Evolutionary conservation across 2,113 vertebrate genomes (phyloP).

Genomic region (Pogona vitticeps): DNA sequence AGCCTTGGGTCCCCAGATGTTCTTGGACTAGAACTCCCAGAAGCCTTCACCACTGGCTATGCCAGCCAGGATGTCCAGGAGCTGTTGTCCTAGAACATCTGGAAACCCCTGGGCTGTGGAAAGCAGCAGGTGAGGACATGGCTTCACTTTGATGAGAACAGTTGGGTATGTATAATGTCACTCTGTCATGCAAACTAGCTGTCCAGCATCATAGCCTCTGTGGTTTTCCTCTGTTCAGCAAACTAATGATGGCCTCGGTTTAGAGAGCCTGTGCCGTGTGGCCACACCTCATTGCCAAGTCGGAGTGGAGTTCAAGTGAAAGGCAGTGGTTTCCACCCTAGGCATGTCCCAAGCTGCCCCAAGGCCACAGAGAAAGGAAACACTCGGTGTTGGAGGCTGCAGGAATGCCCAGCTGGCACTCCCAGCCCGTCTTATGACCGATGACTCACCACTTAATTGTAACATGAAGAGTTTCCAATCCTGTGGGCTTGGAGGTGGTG

Average conservation of each 20-base stretch:
- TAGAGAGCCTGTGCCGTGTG: not conserved
- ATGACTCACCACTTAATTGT: slow-evolving; percentile 31
- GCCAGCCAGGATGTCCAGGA: too few species aligned
- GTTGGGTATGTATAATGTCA: not conserved
- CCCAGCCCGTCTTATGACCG: slow-evolving; percentile 28
- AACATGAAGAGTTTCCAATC: not conserved
- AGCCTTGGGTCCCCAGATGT: too few species aligned
- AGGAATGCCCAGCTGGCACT: slow-evolving; percentile 14
- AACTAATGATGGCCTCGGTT: too few species aligned
- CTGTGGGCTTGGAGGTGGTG: not conserved
- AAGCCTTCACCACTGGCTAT: too few species aligned
- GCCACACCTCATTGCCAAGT: not conserved
- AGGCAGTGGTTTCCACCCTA: not conserved
- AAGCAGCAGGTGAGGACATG: not conserved
- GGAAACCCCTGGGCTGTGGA: too few species aligned
- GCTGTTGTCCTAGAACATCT: too few species aligned
- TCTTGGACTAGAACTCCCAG: too few species aligned
- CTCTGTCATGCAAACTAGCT: not conserved
- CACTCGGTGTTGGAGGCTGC: not conserved
- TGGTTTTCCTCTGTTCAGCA: not conserved
- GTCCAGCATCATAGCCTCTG: not conserved
- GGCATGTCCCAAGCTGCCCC: not conserved
- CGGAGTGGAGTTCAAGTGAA: not conserved
- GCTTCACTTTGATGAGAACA: not conserved
- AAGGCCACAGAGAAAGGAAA: not conserved